These are phyloP conservation scores for Podarcis muralis DNA, from an alignment of 2,113 vertebrate species.

Conservation along the genomic window DNA sequence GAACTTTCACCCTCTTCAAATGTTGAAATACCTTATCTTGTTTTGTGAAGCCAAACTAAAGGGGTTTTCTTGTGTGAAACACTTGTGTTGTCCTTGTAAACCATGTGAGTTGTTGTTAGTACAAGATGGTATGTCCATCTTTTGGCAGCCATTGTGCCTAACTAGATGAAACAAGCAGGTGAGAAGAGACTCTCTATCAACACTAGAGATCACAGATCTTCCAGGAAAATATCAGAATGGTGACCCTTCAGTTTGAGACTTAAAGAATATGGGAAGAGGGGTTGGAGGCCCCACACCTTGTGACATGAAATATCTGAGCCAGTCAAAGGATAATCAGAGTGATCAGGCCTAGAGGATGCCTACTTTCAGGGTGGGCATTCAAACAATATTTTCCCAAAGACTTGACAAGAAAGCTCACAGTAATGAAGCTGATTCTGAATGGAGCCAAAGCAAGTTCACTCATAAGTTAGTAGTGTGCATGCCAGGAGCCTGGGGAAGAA, in stretches of 20 bases:
- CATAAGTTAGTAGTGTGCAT: background rate
- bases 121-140: background rate
- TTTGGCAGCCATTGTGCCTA: background rate
- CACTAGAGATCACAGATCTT: background rate
- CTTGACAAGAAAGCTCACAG: background rate
- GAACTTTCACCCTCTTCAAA: slow-evolving; percentile 19
- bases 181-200: background rate
- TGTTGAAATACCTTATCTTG: slow-evolving; percentile 37
- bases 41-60: slow-evolving; percentile 28
- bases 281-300: background rate
- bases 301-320: background rate
- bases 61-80: background rate
- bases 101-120: background rate
- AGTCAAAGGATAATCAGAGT: background rate
- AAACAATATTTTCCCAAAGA: background rate
- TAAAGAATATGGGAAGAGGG: background rate
- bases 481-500: background rate
- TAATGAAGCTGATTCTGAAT: background rate
- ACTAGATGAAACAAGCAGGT: background rate
- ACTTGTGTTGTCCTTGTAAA: slow-evolving; percentile 7
- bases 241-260: background rate
- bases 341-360: background rate
- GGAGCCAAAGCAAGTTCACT: background rate
- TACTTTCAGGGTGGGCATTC: background rate
- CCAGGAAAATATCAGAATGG: background rate